These are phyloP conservation scores for Scaptomyza tumidula DNA, from an alignment of 2,888 invertebrate genomes.

Conservation along the genomic window DNA sequence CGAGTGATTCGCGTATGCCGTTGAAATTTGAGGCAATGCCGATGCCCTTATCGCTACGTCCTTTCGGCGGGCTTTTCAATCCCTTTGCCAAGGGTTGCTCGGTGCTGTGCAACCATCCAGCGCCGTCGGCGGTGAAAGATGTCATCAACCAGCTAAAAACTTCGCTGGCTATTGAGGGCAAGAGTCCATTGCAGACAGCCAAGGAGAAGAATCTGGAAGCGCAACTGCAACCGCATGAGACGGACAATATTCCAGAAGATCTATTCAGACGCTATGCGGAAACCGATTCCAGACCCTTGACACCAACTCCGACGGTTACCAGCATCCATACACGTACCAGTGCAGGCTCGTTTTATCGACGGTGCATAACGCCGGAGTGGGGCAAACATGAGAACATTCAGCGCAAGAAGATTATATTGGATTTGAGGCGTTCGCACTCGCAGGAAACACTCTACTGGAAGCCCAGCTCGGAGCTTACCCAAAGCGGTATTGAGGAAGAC, in stretches of 20 bases:
- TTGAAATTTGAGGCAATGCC: slow-evolving; percentile 87
- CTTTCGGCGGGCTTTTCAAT: slow-evolving; percentile 92
- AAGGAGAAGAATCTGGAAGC: slow-evolving; percentile 41
- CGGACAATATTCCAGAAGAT: slow-evolving; percentile 90
- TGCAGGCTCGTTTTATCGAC: slow-evolving; percentile 86
- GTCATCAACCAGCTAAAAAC: slow-evolving; percentile 90
- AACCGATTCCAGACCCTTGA: slow-evolving; percentile 92
- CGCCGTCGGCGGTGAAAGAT: slow-evolving; percentile 89
- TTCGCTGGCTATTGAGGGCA: slow-evolving; percentile 86
- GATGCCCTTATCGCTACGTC: slow-evolving; percentile 90
- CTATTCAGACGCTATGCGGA: slow-evolving; percentile 92
- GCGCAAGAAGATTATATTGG: slow-evolving; percentile 89
- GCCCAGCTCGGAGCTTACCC: slow-evolving; percentile 84
- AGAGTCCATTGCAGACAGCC: slow-evolving; percentile 52
- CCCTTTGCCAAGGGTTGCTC: slow-evolving; percentile 93
- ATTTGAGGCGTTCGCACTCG: slow-evolving; percentile 86
- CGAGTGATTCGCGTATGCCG: slow-evolving; percentile 55
- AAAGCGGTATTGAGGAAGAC: slow-evolving; percentile 76
- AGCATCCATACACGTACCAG: slow-evolving; percentile 90
- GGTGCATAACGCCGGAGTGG: slow-evolving; percentile 90
- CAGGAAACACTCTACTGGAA: slow-evolving; percentile 86
- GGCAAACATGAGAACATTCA: slow-evolving; percentile 85
- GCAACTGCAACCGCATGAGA: slow-evolving; percentile 59
- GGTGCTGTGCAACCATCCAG: slow-evolving; percentile 93
- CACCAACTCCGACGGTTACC: slow-evolving; percentile 91